phyloP scores from a whole-genome alignment of 2,888 invertebrate genomes.

The Platycheirus rosarum region DNA sequence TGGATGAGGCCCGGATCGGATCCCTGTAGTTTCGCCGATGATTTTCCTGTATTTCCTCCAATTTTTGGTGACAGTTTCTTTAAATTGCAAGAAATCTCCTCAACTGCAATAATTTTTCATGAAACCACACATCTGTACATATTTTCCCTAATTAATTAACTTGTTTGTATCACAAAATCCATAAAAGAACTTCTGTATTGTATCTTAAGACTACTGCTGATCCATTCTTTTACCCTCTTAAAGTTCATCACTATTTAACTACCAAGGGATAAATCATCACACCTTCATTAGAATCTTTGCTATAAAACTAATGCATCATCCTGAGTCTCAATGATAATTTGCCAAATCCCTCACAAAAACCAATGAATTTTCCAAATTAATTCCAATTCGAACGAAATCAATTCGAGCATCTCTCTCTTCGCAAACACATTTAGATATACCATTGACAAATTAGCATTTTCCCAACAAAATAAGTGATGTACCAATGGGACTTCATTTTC shows the following conservation, averaged over 20 bases:
- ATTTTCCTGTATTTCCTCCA: background rate
- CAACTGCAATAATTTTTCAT: background rate
- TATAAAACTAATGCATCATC: too few species aligned
- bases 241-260: background rate
- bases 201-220: too few species aligned
- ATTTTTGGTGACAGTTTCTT: background rate
- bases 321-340: too few species aligned
- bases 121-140: conserved; percentile 24
- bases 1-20: too few species aligned
- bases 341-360: conserved; percentile 37
- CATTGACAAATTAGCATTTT: conserved; percentile 60
- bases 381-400: conserved; percentile 44
- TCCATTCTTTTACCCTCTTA: conserved; percentile 5
- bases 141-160: conserved; percentile 6
- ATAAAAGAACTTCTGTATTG: background rate
- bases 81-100: conserved; percentile 1
- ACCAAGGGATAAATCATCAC: background rate
- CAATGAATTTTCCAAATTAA: conserved; percentile 37
- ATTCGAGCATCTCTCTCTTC: conserved; percentile 18
- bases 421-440: conserved; percentile 18
- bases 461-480: conserved; percentile 18
- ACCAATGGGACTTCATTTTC: conserved; percentile 8
- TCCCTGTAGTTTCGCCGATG: too few species aligned
- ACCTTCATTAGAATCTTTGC: conserved; percentile 57
- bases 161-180: conserved; percentile 6